Percentiles rank a stretch among this genome's conserved stretches.
Evolutionary conservation across 1,140 invertebrate genomes (phyloP).

Genomic region (Ceratina australensis): DNA sequence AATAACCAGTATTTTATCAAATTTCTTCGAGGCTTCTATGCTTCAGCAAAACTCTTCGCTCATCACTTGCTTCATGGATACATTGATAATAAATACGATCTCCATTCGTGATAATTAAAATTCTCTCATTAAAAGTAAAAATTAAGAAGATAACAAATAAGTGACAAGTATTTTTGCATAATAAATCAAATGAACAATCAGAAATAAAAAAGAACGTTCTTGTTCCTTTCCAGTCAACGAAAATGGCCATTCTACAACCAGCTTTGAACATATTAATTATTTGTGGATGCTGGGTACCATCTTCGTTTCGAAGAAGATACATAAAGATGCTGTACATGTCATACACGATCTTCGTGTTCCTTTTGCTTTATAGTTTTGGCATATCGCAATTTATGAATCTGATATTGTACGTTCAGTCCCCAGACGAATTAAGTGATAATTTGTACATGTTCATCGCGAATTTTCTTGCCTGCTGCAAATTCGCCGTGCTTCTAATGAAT

Average conservation of each 20-base stretch:
- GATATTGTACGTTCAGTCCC: conserved; percentile 31
- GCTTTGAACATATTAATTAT: conserved; percentile 46
- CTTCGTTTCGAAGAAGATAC: background rate
- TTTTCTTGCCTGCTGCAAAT: conserved; percentile 44
- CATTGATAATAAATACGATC: too few relatives aligned
- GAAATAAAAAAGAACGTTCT: too few relatives aligned
- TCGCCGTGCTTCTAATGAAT: conserved; percentile 40
- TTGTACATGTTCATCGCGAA: conserved; percentile 47
- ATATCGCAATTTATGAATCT: conserved; percentile 50
- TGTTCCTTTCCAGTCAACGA: background rate
- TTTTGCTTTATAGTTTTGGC: conserved; percentile 39
- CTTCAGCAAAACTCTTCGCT: background rate
- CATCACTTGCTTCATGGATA: too few relatives aligned
- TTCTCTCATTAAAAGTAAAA: too few relatives aligned
- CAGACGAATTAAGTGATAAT: conserved; percentile 47
- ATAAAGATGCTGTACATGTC: conserved; percentile 6
- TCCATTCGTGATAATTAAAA: too few relatives aligned
- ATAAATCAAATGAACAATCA: too few relatives aligned
- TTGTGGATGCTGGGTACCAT: conserved; percentile 52
- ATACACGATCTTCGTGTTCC: conserved; percentile 24
- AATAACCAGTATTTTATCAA: conserved; percentile 8
- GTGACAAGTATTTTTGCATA: too few relatives aligned
- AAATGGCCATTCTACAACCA: conserved; percentile 37
- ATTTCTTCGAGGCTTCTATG: background rate
- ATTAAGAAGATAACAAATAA: too few relatives aligned